Conservation (phyloP, 2,797 vertebrate genomes). For the Sus cebifrons region DNA sequence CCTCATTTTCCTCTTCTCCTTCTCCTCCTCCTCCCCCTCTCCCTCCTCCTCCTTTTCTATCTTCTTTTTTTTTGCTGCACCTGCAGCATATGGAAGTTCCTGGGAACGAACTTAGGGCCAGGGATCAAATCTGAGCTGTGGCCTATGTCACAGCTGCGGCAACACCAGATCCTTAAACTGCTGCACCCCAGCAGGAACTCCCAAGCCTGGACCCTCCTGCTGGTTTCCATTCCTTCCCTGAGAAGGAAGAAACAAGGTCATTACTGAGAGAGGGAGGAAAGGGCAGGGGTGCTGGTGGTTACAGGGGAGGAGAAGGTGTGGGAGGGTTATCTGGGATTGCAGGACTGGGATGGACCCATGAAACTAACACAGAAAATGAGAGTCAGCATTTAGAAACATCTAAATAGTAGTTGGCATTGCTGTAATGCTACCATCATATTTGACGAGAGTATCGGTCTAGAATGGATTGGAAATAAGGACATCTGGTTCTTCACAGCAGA, state of each 20-base stretch:
- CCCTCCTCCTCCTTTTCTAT: no score
- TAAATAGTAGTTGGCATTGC: not conserved
- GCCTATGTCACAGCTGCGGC: no score
- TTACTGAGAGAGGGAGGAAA: not conserved
- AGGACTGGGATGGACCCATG: accelerated
- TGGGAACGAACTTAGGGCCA: no score
- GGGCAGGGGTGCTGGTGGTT: not conserved
- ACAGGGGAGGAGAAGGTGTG: not conserved
- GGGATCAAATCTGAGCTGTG: no score
- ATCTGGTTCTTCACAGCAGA: not conserved
- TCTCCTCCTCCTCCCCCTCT: no score
- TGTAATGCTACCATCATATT: not conserved
- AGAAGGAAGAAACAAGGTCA: not conserved
- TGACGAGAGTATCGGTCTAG: not conserved
- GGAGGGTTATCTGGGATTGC: not conserved
- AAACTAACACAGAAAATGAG: not conserved
- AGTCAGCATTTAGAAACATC: not conserved
- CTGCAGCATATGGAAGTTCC: no score
- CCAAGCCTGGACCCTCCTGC: not conserved
- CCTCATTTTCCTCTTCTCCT: no score
- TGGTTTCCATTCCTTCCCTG: not conserved
- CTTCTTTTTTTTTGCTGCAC: no score
- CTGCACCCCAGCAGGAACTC: no score
- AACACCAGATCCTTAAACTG: no score
- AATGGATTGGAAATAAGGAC: not conserved